Conservation (phyloP, 2,888 invertebrate genomes). For the Penaeus monodon region DNA sequence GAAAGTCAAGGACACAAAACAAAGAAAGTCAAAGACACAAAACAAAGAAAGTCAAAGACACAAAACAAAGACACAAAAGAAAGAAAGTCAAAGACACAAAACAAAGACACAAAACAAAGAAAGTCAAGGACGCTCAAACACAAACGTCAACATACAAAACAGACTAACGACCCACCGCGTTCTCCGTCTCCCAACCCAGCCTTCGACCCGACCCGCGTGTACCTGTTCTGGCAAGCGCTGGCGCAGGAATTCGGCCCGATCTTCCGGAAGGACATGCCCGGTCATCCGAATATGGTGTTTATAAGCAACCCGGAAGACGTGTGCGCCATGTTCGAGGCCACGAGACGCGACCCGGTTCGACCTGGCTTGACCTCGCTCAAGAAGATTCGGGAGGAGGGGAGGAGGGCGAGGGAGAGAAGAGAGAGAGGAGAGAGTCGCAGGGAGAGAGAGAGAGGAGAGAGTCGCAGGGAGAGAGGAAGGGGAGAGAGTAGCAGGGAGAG, state of each 20-base stretch:
- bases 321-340: conserved; percentile 32
- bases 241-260: conserved; percentile 50
- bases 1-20: too few species aligned
- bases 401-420: conserved; percentile 27
- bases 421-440: neutral
- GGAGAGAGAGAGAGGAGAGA: conserved; percentile 3
- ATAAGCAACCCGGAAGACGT: conserved; percentile 46
- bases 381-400: conserved; percentile 33
- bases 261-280: conserved; percentile 61
- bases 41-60: too few species aligned
- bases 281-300: conserved; percentile 48
- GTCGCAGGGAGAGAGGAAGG: conserved; percentile 12
- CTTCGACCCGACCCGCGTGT: conserved; percentile 48
- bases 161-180: too few species aligned
- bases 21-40: too few species aligned
- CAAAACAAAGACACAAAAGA: too few species aligned
- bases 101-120: too few species aligned
- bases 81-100: too few species aligned
- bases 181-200: conserved; percentile 16
- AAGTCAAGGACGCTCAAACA: too few species aligned
- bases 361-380: conserved; percentile 56
- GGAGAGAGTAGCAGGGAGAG: neutral
- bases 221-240: conserved; percentile 52
- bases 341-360: conserved; percentile 44
- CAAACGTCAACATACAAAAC: too few species aligned